Conservation (phyloP, 2,888 invertebrate genomes). For the Hydrotaea diabolus region DNA sequence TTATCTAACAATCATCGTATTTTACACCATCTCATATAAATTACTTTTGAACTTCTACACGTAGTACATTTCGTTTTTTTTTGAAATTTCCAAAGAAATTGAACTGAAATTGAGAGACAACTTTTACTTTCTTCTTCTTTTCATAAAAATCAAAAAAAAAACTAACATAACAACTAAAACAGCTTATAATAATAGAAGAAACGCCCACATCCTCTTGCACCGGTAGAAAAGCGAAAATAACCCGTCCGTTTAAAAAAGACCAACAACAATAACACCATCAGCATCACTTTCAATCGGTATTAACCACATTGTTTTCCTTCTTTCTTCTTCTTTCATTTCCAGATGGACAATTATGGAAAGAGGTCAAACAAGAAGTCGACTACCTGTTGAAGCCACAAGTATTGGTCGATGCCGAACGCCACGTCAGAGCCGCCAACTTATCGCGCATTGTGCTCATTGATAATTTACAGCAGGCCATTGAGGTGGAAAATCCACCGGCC, state of each 20-base stretch:
- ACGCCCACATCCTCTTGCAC: slow-evolving; percentile 54
- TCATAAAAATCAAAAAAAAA: neutral
- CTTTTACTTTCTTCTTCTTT: slow-evolving; percentile 61
- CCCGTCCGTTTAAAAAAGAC: neutral
- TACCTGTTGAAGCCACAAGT: slow-evolving; percentile 86
- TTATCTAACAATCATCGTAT: slow-evolving; percentile 33
- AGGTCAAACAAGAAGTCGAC: slow-evolving; percentile 83
- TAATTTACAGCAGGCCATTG: slow-evolving; percentile 89
- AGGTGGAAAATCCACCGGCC: slow-evolving; percentile 89
- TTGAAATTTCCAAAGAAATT: slow-evolving; percentile 13
- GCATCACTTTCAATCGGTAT: neutral
- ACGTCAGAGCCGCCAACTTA: slow-evolving; percentile 85
- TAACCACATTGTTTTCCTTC: neutral
- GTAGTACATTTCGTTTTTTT: neutral
- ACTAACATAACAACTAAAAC: neutral
- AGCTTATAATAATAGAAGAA: neutral
- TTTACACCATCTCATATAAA: slow-evolving; percentile 44
- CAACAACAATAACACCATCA: neutral
- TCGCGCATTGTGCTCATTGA: slow-evolving; percentile 87
- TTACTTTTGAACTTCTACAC: slow-evolving; percentile 11
- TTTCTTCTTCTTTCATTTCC: slow-evolving; percentile 50
- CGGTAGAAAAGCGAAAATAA: slow-evolving; percentile 20
- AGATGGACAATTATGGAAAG: slow-evolving; percentile 80
- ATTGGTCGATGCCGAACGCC: slow-evolving; percentile 84
- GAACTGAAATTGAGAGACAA: slow-evolving; percentile 33